Evolutionary conservation across 64 coral and sea anemone species (phyloP), one percentile per base, ranked within the genome.

Genomic region (Pocillopora verrucosa): DNA sequence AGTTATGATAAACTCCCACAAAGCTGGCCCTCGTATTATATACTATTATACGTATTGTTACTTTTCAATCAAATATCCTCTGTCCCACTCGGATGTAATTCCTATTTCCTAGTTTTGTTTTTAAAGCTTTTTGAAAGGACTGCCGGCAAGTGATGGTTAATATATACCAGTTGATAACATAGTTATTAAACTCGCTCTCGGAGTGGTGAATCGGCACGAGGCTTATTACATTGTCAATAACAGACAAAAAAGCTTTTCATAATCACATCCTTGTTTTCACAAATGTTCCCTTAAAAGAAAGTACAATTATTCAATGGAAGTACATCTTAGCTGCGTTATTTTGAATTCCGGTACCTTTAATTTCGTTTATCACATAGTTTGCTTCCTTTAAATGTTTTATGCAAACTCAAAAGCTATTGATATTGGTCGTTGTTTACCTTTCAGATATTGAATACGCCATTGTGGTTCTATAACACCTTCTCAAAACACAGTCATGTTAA

Each of bases 41-140:
- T 85, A 85, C 65, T 30, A 85, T 85, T 56, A 85, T 57, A 24
- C 9, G 82, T 85, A 85, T 85, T 85, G 82, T 85, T 83, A 83
- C 80, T 83, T 83, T 83, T 61, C 80, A 65, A 83, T 72, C 63
- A 70, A 85, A 72, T n/a, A 38, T 38, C 82, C 41, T 85, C 65
- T 85, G 37, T 65, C 37, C 37, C 65, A 85, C 82, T 68, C 82
- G 82, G 82, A 85, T 85, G 63, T 85, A 11, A 72, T 20, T 72
- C 70, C 41, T 85, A 85, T 85, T 85, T 85, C 82, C 82, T 85
- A 85, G 82, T 85, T 70, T 85, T 85, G 82, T 85, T 85, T 68
- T 85, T 72, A 85, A 45, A 56, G 82, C 35, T 85, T 85, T 81
- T 85, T 72, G 64, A 72, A 85, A 85, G 72, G 82, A 36, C 61